Conservation (phyloP, 2,797 vertebrate genomes). For the Sparidentex hasta region DNA sequence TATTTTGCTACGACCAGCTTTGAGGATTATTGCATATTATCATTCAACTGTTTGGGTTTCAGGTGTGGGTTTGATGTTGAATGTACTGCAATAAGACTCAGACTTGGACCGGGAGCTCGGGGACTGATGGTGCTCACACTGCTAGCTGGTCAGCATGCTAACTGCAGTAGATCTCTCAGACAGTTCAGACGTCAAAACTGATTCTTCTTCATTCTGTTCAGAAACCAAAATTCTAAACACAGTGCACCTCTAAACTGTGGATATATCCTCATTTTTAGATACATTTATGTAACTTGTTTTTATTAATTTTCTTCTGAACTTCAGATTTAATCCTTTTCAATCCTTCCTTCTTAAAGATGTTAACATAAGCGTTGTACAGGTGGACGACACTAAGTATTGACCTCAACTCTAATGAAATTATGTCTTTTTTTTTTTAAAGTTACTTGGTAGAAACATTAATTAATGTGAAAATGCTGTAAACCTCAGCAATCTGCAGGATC, state of each 20-base stretch:
- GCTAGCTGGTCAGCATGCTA: too few relatives aligned
- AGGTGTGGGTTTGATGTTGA: constrained; percentile 2
- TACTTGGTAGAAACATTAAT: not conserved
- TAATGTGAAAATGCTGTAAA: constrained; percentile 3
- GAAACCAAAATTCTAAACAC: too few relatives aligned
- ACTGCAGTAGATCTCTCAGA: too few relatives aligned
- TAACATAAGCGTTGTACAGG: not conserved
- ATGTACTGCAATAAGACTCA: not conserved
- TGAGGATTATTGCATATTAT: constrained; percentile 48
- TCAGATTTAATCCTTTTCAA: not conserved
- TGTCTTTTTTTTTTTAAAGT: not conserved
- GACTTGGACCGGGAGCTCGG: too few relatives aligned
- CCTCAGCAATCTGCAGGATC: not conserved
- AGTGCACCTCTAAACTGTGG: not conserved
- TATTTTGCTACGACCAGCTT: constrained; percentile 19
- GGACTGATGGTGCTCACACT: too few relatives aligned
- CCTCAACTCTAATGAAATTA: not conserved
- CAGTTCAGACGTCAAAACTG: too few relatives aligned
- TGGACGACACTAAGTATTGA: not conserved
- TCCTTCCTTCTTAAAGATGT: not conserved
- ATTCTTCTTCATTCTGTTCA: too few relatives aligned
- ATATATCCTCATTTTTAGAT: constrained; percentile 3
- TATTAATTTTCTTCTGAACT: not conserved
- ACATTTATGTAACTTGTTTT: not conserved
- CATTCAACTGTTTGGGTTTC: constrained; percentile 7